Base-by-base conservation (phyloP, 2,888 invertebrate genomes). In the Sinohyriopsis cumingii region DNA sequence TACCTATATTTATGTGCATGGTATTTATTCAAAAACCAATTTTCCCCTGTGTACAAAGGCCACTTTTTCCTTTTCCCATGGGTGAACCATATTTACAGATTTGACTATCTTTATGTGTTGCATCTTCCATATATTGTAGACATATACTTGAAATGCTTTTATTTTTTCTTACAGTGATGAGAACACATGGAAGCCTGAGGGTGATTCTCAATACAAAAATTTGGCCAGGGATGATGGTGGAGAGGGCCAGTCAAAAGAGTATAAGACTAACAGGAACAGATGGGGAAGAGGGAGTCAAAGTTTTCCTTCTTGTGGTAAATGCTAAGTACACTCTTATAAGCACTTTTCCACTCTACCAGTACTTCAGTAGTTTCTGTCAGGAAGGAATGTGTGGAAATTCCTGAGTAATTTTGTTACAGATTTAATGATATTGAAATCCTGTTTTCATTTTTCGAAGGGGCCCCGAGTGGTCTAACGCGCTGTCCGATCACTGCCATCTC, bases 151-250 rank as follows among this genome's bases (percentile, higher is more conserved):
- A 64, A 53, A 22, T 15, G 18, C 54, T 24, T 22, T 15, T 7
- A 18, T 19, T 45, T 53, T 18, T 20, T 69, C 19, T 75, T 75
- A 20, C 82, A 90, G 96, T 98, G 28, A 96, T 96, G 88, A 93
- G 98, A 76, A 95, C 95, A 53, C 93, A 95, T 24, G 98, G 98
- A 65, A 96, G 95, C 82, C 93, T 97, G 80, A 93, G 96, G 68
- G 94, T 98, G 67, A 93, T 97, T 86, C 92, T 98, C 71, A 98
- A 98, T 90, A 97, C 97, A 59, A 96, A 96, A 92, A 94, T 95
- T 59, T 97, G 96, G 96, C 93, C 95, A 9, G 97, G 95, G 76
- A 97, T 97, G 97, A 94, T 95, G 19, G 94, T 95, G 33, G 95
- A 97, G 88, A 93, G 94, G 77, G 95, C 96, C 4, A 96, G 95